These are phyloP conservation scores for Pocillopora verrucosa DNA, from an alignment of 64 coral and sea anemone genomes.

Conservation along the genomic window DNA sequence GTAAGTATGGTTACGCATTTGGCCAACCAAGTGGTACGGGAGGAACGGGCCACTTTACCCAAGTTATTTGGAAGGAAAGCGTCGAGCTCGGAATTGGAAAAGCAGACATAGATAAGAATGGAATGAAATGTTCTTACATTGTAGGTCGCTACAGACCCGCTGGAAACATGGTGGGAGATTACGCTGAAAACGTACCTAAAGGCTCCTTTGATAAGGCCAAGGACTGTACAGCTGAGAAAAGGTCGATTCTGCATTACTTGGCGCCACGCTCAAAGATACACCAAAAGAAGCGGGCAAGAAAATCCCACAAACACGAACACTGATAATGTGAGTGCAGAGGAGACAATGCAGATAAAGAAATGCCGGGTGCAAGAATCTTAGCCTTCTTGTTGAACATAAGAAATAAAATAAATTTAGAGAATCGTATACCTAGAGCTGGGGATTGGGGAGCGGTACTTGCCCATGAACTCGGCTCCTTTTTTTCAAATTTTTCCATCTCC, in stretches of 20 bases:
- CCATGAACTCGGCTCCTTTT: no score
- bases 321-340: neutral
- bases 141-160: constrained; percentile 61
- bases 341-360: neutral
- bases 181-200: constrained; percentile 5
- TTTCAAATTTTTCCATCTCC: no score
- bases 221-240: neutral
- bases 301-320: neutral
- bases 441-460: no score
- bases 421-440: no score
- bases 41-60: constrained; percentile 63
- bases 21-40: constrained; percentile 10
- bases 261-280: neutral
- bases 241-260: neutral
- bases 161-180: constrained; percentile 13
- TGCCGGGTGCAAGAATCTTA: no score
- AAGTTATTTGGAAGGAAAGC: constrained; percentile 59
- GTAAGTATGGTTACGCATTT: constrained; percentile 43
- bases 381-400: no score
- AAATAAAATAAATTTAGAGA: no score
- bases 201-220: constrained; percentile 15
- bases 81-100: constrained; percentile 60
- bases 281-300: neutral
- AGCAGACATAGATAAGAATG: constrained; percentile 47
- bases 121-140: constrained; percentile 41